Conservation (phyloP, 2,888 invertebrate species). For the Allacma fusca region DNA sequence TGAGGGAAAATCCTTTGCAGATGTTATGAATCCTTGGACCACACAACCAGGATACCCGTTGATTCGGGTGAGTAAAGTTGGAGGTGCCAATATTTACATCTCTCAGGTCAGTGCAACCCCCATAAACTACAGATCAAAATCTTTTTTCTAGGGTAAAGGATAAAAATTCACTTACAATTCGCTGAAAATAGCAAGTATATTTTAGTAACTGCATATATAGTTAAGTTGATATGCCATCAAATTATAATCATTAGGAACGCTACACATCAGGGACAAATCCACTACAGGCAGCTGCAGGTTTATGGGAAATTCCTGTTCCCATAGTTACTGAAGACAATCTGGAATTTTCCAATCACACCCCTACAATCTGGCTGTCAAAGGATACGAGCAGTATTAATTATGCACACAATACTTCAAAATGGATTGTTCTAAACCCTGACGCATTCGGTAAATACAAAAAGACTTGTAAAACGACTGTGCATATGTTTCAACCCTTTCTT, state of each 20-base stretch:
- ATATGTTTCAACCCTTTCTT: no score
- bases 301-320: slow-evolving; percentile 6
- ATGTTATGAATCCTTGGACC: slow-evolving; percentile 9
- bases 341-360: slow-evolving; percentile 11
- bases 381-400: not conserved
- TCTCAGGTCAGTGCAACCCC: not conserved
- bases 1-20: not conserved
- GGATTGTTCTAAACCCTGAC: slow-evolving; percentile 12
- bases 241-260: no score
- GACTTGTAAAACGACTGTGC: no score
- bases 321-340: slow-evolving; percentile 1
- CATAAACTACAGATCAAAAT: no score
- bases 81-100: not conserved
- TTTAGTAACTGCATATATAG: no score
- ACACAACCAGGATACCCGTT: not conserved
- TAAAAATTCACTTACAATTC: not conserved
- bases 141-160: not conserved
- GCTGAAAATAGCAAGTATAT: no score
- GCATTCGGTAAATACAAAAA: not conserved
- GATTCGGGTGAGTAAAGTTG: slow-evolving; percentile 5
- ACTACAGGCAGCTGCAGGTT: no score
- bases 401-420: not conserved
- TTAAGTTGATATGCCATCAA: no score
- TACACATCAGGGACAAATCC: no score
- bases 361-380: not conserved